These are phyloP conservation scores for Ametastegia equiseti DNA, from an alignment of 2,888 invertebrate species.

Conservation along the genomic window DNA sequence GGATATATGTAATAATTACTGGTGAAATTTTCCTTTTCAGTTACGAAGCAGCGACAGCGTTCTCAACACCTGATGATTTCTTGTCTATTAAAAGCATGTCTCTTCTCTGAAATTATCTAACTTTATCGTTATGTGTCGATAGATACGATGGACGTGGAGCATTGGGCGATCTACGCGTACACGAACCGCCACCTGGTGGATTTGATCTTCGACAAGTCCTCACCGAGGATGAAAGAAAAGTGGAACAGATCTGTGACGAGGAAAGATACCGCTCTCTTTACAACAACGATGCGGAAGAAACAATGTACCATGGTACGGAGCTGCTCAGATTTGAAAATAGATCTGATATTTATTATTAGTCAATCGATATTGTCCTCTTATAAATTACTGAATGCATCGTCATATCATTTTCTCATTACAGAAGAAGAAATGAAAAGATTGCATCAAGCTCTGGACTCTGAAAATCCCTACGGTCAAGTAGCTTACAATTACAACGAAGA, in stretches of 20 bases:
- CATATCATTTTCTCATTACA: slow-evolving; percentile 74
- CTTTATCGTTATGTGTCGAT: slow-evolving; percentile 67
- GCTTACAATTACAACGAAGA: slow-evolving; percentile 85
- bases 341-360: slow-evolving; percentile 43
- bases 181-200: slow-evolving; percentile 89
- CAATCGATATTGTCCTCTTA: no score
- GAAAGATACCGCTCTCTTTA: slow-evolving; percentile 95
- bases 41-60: slow-evolving; percentile 54
- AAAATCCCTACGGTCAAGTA: slow-evolving; percentile 83
- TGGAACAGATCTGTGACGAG: slow-evolving; percentile 96
- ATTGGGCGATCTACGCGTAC: slow-evolving; percentile 88
- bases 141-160: slow-evolving; percentile 98
- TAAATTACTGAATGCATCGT: no score
- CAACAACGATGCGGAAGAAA: slow-evolving; percentile 92
- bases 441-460: slow-evolving; percentile 82
- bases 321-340: slow-evolving; percentile 44
- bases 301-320: slow-evolving; percentile 93
- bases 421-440: slow-evolving; percentile 95
- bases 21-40: slow-evolving; percentile 62
- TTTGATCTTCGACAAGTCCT: slow-evolving; percentile 82
- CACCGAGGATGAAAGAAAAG: slow-evolving; percentile 85
- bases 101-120: slow-evolving; percentile 56
- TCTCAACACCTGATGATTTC: slow-evolving; percentile 17
- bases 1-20: slow-evolving; percentile 56
- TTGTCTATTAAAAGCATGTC: slow-evolving; percentile 51